phyloP scores from a whole-genome alignment of 2,888 invertebrate genomes.

The Ethmia dodecea region DNA sequence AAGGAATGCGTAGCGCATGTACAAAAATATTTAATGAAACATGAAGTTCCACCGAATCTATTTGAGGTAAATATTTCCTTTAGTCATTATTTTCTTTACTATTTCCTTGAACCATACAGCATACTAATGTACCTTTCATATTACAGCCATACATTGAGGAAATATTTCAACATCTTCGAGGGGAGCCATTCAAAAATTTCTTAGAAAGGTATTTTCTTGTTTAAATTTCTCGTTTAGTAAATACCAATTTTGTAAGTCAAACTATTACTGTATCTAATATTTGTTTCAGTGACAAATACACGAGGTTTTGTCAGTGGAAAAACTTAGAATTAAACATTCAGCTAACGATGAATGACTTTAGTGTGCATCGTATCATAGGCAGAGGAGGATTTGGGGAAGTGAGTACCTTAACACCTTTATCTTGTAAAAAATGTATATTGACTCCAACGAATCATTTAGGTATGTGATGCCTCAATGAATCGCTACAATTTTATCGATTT shows the following conservation, averaged over 20 bases:
- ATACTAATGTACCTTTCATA: constrained; percentile 22
- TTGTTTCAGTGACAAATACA: constrained; percentile 96
- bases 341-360: constrained; percentile 99
- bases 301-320: constrained; percentile 99
- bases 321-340: constrained; percentile 99
- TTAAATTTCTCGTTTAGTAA: too few relatives aligned
- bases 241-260: too few relatives aligned
- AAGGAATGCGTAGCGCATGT: constrained; percentile 98
- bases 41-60: constrained; percentile 96
- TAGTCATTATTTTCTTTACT: neutral
- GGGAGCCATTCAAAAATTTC: constrained; percentile 98
- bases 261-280: too few relatives aligned
- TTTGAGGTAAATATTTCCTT: constrained; percentile 89
- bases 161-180: constrained; percentile 98
- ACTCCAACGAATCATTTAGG: too few relatives aligned
- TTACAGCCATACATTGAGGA: constrained; percentile 99
- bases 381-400: constrained; percentile 98
- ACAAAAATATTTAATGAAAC: constrained; percentile 97
- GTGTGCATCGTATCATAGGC: constrained; percentile 99
- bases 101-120: neutral
- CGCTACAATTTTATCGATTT: too few relatives aligned
- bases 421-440: too few relatives aligned
- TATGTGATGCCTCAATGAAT: too few relatives aligned
- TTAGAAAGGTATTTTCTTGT: constrained; percentile 93
- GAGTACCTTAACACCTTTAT: too few relatives aligned